phyloP scores from a whole-genome alignment of 1,140 invertebrate species.

The Probaryconus sp. region DNA sequence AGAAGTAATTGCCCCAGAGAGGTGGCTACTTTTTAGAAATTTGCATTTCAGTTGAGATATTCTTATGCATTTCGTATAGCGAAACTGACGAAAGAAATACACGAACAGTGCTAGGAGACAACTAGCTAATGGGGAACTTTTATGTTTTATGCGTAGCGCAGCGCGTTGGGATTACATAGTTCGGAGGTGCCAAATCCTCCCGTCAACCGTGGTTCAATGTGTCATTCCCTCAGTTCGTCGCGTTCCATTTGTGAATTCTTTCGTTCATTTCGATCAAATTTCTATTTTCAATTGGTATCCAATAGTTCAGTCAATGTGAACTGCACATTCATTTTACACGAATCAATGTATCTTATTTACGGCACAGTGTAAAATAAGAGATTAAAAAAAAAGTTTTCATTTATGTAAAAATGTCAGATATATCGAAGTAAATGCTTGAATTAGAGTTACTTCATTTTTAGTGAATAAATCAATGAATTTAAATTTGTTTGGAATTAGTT shows the following conservation, averaged over 20 bases:
- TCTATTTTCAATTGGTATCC: conserved; percentile 16
- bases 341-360: too few relatives aligned
- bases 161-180: conserved; percentile 73
- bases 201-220: conserved; percentile 62
- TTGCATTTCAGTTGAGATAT: conserved; percentile 64
- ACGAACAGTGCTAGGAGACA: conserved; percentile 39
- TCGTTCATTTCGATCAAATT: conserved; percentile 9
- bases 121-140: conserved; percentile 64
- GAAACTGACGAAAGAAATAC: conserved; percentile 39
- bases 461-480: too few relatives aligned
- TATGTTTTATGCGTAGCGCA: conserved; percentile 72
- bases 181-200: conserved; percentile 70
- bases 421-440: too few relatives aligned
- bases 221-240: conserved; percentile 24
- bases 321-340: too few relatives aligned
- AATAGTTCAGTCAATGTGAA: conserved; percentile 14
- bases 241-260: conserved; percentile 1
- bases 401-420: too few relatives aligned
- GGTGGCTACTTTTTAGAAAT: conserved; percentile 60
- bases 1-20: conserved; percentile 39
- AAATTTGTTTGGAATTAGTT: too few relatives aligned
- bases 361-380: too few relatives aligned
- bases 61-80: conserved; percentile 64
- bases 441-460: too few relatives aligned
- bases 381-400: too few relatives aligned